These are phyloP conservation scores for Aporophyla nigra DNA, from an alignment of 2,888 invertebrate genomes.

Conservation along the genomic window DNA sequence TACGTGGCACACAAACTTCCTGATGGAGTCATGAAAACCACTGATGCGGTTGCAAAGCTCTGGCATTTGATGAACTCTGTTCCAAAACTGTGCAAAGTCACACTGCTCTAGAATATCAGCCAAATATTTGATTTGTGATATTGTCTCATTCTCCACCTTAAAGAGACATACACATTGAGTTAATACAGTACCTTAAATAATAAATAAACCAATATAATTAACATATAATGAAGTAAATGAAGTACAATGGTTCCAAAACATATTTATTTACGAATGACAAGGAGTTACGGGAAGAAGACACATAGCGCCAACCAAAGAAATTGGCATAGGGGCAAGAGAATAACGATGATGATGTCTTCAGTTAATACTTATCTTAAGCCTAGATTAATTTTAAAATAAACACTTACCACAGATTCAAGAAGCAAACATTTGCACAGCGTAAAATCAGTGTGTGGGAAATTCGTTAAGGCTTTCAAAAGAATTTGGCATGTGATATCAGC, in stretches of 20 bases:
- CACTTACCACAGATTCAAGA: slow-evolving; percentile 92
- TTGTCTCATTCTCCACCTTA: slow-evolving; percentile 95
- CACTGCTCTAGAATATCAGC: slow-evolving; percentile 98
- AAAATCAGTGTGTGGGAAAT: slow-evolving; percentile 99
- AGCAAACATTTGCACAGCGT: slow-evolving; percentile 99
- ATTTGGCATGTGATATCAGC: slow-evolving; percentile 96
- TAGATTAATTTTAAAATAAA: background rate
- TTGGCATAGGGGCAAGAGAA: background rate
- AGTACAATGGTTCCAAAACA: background rate
- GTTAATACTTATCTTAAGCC: background rate
- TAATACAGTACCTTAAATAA: slow-evolving; percentile 2
- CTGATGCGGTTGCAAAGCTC: slow-evolving; percentile 94
- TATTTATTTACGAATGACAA: background rate
- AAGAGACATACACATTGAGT: slow-evolving; percentile 6
- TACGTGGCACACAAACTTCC: slow-evolving; percentile 99
- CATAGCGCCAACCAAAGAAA: background rate
- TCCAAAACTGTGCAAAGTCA: slow-evolving; percentile 98
- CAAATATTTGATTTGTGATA: slow-evolving; percentile 96
- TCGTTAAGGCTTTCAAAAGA: slow-evolving; percentile 98
- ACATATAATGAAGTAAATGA: background rate
- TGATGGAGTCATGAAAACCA: slow-evolving; percentile 98
- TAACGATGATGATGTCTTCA: background rate
- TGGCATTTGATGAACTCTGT: slow-evolving; percentile 93
- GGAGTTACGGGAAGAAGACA: background rate
- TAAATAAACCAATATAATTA: background rate